Evolutionary conservation across 1,140 invertebrate species (phyloP).

Genomic region (Schlechtendalia chinensis): DNA sequence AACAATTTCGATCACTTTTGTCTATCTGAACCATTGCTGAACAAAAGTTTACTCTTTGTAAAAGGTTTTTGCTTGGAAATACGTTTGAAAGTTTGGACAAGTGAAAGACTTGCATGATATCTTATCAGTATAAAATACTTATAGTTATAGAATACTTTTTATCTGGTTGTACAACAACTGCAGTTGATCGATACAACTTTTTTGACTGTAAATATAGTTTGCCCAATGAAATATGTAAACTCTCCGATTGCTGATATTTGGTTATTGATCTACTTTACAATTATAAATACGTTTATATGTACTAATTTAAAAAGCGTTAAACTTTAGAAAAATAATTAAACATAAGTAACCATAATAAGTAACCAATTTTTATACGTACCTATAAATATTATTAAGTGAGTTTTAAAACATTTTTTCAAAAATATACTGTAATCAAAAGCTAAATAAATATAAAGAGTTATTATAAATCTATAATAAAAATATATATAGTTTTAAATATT

Average conservation of each 20-base stretch:
- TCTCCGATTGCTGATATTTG: background rate
- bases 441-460: too few relatives aligned
- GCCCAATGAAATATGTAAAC: background rate
- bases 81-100: background rate
- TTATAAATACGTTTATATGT: too few relatives aligned
- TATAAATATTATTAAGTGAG: too few relatives aligned
- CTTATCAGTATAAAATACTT: too few relatives aligned
- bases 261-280: background rate
- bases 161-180: background rate
- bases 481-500: too few relatives aligned
- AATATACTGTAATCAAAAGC: too few relatives aligned
- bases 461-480: too few relatives aligned
- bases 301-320: too few relatives aligned
- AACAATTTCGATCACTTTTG: conserved; percentile 14
- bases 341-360: too few relatives aligned
- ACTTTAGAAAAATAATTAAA: too few relatives aligned
- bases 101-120: conserved; percentile 22
- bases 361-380: too few relatives aligned
- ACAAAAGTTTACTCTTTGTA: conserved; percentile 29
- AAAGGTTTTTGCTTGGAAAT: conserved; percentile 15
- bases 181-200: background rate
- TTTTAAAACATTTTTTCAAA: too few relatives aligned
- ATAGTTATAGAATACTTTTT: conserved; percentile 4
- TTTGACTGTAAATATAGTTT: background rate
- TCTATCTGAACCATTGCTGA: background rate